A percentile compares a stretch with the other conserved stretches of the same genome.
Evolutionary conservation across 1,140 invertebrate genomes (phyloP).

Genomic region (Drosophila leontia): DNA sequence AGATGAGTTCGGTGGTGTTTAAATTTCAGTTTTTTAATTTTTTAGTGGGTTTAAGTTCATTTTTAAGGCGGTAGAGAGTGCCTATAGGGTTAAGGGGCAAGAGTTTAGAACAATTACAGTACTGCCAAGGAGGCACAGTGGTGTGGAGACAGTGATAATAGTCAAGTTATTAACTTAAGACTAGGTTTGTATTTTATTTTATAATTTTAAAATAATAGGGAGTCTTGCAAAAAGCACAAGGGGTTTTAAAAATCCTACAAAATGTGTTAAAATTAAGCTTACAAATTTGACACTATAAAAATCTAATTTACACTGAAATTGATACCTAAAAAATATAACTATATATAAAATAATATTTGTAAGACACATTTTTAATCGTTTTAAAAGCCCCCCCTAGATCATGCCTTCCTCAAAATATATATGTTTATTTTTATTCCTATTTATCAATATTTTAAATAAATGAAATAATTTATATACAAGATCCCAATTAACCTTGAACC

Average conservation of each 20-base stretch:
- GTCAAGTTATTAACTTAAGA: background rate
- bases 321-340: no score
- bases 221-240: background rate
- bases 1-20: conserved; percentile 22
- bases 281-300: background rate
- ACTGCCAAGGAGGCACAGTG: conserved; percentile 28
- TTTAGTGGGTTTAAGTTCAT: conserved; percentile 6
- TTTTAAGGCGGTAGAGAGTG: background rate
- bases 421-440: no score
- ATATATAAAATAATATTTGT: no score
- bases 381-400: no score
- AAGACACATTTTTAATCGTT: no score
- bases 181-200: background rate
- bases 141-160: background rate
- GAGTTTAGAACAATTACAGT: conserved; percentile 63
- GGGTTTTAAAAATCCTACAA: background rate
- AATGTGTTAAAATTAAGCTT: background rate
- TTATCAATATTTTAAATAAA: background rate
- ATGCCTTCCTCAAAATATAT: no score
- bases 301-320: no score
- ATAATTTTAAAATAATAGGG: background rate
- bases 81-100: conserved; percentile 18
- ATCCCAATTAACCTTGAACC: background rate
- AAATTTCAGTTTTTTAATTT: background rate
- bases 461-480: background rate